Conservation (phyloP, 2,797 vertebrate genomes). For the Uromys caudimaculatus region DNA sequence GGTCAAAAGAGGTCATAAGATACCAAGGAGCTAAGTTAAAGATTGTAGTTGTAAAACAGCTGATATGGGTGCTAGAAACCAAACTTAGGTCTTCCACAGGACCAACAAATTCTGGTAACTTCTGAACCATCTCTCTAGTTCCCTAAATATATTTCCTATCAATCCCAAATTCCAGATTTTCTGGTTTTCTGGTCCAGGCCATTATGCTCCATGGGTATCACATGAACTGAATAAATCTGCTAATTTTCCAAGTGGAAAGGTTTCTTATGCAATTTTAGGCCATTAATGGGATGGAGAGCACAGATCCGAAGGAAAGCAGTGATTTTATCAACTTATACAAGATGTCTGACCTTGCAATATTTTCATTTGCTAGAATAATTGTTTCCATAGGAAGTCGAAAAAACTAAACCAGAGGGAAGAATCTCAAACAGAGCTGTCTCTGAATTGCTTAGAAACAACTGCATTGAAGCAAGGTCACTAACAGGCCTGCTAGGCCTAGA, state of each 20-base stretch:
- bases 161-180: not conserved
- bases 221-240: not conserved
- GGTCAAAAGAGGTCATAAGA: not conserved
- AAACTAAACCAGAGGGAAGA: not conserved
- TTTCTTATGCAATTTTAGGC: constrained; percentile 38
- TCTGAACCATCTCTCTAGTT: not conserved
- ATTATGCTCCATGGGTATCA: not conserved
- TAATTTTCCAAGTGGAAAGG: constrained; percentile 74
- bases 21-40: not conserved
- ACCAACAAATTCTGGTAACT: not conserved
- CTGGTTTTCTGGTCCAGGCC: not conserved
- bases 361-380: constrained; percentile 67
- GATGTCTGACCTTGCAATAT: constrained; percentile 76
- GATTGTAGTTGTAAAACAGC: not conserved
- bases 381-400: not conserved
- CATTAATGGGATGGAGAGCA: constrained; percentile 74
- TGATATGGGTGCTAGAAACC: not conserved
- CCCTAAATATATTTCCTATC: not conserved
- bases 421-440: not conserved
- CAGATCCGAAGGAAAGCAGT: constrained; percentile 75
- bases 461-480: not conserved
- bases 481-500: not conserved
- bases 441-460: not conserved
- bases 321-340: constrained; percentile 73
- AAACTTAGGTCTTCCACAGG: not conserved